These are phyloP conservation scores for Chloroclysta siterata DNA, from an alignment of 2,888 invertebrate species.

Conservation along the genomic window DNA sequence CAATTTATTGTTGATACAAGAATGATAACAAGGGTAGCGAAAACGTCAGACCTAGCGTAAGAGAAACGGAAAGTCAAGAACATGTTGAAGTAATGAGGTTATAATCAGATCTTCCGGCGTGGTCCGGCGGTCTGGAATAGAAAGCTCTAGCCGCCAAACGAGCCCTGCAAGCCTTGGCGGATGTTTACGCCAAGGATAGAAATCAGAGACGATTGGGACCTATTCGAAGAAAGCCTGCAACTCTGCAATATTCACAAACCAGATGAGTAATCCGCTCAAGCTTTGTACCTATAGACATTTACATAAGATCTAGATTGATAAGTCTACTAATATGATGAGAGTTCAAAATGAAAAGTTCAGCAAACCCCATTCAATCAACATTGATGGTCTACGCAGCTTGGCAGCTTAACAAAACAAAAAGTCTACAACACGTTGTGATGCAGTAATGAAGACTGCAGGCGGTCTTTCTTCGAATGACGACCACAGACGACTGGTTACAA, in stretches of 20 bases:
- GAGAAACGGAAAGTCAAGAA: slow-evolving; percentile 61
- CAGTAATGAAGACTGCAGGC: background rate
- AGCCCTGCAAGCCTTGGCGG: slow-evolving; percentile 63
- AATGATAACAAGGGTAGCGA: slow-evolving; percentile 5
- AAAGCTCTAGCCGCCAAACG: slow-evolving; percentile 64
- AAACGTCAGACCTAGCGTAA: slow-evolving; percentile 37
- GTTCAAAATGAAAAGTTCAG: background rate
- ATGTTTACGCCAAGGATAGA: slow-evolving; percentile 68
- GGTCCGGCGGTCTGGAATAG: slow-evolving; percentile 62
- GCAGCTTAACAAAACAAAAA: background rate
- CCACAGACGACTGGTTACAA: slow-evolving; percentile 54
- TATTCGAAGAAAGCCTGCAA: slow-evolving; percentile 10
- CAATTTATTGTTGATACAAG: too few species aligned
- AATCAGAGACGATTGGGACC: slow-evolving; percentile 59
- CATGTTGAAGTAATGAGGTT: slow-evolving; percentile 65
- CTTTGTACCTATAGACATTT: background rate
- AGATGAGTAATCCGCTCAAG: background rate
- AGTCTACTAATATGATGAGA: background rate
- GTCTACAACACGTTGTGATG: background rate
- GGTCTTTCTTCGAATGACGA: slow-evolving; percentile 22
- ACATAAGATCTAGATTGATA: too few species aligned
- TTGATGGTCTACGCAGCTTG: background rate
- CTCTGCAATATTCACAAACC: background rate
- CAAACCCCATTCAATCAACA: background rate
- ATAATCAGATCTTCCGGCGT: slow-evolving; percentile 73